phyloP scores from a whole-genome alignment of 2,797 vertebrate species.

The Amniataba percoides region DNA sequence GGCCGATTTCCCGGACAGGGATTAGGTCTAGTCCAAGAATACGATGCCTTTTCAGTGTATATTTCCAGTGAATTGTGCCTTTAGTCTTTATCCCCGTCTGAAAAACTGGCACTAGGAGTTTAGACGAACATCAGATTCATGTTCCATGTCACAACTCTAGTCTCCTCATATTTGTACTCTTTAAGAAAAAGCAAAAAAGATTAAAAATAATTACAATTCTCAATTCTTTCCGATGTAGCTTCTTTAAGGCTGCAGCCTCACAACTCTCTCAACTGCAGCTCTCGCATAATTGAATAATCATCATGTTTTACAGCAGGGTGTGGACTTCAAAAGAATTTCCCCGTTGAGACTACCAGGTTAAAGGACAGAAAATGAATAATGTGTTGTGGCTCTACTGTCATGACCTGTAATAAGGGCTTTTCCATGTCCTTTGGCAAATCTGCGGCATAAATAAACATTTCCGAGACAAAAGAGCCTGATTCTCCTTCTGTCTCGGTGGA shows the following conservation, averaged over 20 bases:
- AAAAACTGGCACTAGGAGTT: conserved; percentile 18
- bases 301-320: conserved; percentile 74
- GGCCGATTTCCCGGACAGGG: conserved; percentile 34
- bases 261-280: conserved; percentile 55
- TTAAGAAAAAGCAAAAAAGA: conserved; percentile 29
- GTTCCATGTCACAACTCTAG: conserved; percentile 8
- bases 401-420: conserved; percentile 80
- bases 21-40: conserved; percentile 39
- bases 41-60: not conserved
- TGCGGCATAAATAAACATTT: conserved; percentile 76
- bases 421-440: conserved; percentile 76
- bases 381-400: conserved; percentile 70
- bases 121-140: conserved; percentile 16
- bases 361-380: conserved; percentile 77
- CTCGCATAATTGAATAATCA: conserved; percentile 76
- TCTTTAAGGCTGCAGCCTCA: conserved; percentile 38
- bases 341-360: conserved; percentile 71
- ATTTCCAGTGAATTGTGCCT: conserved; percentile 15
- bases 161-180: conserved; percentile 11
- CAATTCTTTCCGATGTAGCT: not conserved
- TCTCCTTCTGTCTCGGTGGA: conserved; percentile 64
- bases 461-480: conserved; percentile 70
- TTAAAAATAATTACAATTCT: conserved; percentile 18
- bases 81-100: conserved; percentile 20
- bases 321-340: conserved; percentile 73